Percentiles rank a stretch among this genome's conserved stretches.
Conservation (phyloP, 2,888 invertebrate genomes). For the Pterobdella sp. region DNA sequence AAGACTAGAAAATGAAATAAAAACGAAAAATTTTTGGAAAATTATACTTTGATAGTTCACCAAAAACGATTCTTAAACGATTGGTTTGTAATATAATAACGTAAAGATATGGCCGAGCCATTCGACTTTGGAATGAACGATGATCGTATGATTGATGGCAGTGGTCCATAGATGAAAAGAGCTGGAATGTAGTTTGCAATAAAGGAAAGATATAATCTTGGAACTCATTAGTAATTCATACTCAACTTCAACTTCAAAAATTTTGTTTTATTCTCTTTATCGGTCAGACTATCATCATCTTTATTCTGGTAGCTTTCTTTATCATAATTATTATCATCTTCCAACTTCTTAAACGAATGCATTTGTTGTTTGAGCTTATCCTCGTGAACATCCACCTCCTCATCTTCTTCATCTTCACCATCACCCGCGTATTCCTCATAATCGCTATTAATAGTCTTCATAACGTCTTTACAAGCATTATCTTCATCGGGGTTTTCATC, state of each 20-base stretch:
- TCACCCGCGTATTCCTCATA: background rate
- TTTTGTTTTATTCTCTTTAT: slow-evolving; percentile 45
- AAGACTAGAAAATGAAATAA: too few species aligned
- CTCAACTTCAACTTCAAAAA: slow-evolving; percentile 44
- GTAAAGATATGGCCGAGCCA: too few species aligned
- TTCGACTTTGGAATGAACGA: too few species aligned
- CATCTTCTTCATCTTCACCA: background rate
- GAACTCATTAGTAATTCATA: slow-evolving; percentile 26
- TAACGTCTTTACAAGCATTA: background rate
- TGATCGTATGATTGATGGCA: too few species aligned
- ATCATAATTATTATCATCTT: slow-evolving; percentile 21
- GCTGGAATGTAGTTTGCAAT: background rate
- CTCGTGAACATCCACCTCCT: background rate
- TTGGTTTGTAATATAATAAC: too few species aligned
- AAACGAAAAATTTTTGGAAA: too few species aligned
- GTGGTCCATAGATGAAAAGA: background rate
- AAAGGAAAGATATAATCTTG: background rate
- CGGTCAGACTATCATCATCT: slow-evolving; percentile 46
- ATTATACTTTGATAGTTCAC: too few species aligned
- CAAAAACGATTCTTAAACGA: too few species aligned
- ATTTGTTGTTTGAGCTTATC: background rate
- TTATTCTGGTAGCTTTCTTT: slow-evolving; percentile 30
- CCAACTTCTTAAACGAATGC: slow-evolving; percentile 15
- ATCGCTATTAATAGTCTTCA: background rate
- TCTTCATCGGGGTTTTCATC: background rate